phyloP scores from a whole-genome alignment of 1,140 invertebrate species.

The Solen grandis region DNA sequence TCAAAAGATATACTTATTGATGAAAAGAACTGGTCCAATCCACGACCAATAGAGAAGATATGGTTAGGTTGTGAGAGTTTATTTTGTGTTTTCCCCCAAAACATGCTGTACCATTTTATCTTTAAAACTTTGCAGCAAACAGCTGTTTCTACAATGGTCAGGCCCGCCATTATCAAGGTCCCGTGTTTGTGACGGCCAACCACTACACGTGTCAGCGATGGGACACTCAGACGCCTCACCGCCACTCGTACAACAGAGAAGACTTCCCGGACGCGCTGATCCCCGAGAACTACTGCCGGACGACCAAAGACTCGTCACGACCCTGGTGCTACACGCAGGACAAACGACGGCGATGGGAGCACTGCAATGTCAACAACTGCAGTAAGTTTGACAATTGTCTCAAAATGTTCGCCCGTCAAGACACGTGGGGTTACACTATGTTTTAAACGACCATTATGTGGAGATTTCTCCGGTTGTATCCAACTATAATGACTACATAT shows the following conservation, averaged over 20 bases:
- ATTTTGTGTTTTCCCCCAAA: too few species aligned
- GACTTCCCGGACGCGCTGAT: conserved; percentile 69
- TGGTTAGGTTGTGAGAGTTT: too few species aligned
- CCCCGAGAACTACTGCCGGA: conserved; percentile 95
- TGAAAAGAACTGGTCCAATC: too few species aligned
- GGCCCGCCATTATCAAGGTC: conserved; percentile 71
- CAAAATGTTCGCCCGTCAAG: neutral
- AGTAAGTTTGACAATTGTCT: conserved; percentile 69
- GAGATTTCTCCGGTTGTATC: neutral
- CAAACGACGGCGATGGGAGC: conserved; percentile 81
- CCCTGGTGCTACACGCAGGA: conserved; percentile 98
- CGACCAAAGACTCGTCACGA: conserved; percentile 93
- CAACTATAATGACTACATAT: neutral
- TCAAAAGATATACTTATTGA: too few species aligned
- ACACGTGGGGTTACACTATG: neutral
- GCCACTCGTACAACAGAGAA: conserved; percentile 85
- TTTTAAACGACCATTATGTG: neutral
- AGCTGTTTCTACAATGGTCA: conserved; percentile 76
- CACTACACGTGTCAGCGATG: conserved; percentile 89
- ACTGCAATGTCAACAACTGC: conserved; percentile 75
- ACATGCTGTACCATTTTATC: too few species aligned
- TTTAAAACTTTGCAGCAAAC: conserved; percentile 71
- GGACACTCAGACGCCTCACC: conserved; percentile 92
- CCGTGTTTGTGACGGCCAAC: conserved; percentile 65
- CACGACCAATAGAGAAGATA: too few species aligned